phyloP scores from a whole-genome alignment of 53 echinoderm and acorn worm species.

The Crossaster papposus region DNA sequence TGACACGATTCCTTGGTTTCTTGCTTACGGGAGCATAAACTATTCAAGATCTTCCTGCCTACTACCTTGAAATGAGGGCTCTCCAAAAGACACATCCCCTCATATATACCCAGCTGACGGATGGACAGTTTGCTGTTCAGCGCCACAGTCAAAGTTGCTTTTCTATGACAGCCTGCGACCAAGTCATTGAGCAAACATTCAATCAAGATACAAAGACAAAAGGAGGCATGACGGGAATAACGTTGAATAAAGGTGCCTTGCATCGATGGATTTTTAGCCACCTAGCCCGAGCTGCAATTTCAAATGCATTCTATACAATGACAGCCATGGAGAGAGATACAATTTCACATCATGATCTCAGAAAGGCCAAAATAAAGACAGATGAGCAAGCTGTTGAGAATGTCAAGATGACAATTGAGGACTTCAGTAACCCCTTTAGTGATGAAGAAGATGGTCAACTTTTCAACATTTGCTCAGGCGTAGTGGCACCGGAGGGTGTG shows the following conservation, averaged over 20 bases:
- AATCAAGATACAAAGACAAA: not conserved
- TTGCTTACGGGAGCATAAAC: not conserved
- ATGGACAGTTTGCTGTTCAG: not conserved
- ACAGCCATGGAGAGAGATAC: not conserved
- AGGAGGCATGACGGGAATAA: too few relatives aligned
- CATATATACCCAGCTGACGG: not conserved
- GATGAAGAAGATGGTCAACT: slow-evolving; percentile 52
- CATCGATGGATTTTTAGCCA: too few relatives aligned
- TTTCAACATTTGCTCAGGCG: slow-evolving; percentile 62
- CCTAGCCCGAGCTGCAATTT: too few relatives aligned
- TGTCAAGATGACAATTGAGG: slow-evolving; percentile 27
- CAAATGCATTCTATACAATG: too few relatives aligned
- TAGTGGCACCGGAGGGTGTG: slow-evolving; percentile 52
- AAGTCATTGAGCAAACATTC: not conserved
- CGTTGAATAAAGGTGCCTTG: too few relatives aligned
- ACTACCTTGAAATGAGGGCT: not conserved
- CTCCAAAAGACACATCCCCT: not conserved
- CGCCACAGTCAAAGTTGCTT: not conserved
- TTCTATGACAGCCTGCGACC: not conserved
- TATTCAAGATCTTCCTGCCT: not conserved
- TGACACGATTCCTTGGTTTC: not conserved
- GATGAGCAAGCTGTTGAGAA: slow-evolving; percentile 29
- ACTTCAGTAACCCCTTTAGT: slow-evolving; percentile 29
- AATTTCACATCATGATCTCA: too few relatives aligned
- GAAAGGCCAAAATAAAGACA: not conserved